Base-by-base conservation (phyloP, 2,888 invertebrate species). In the Thelaira solivaga region DNA sequence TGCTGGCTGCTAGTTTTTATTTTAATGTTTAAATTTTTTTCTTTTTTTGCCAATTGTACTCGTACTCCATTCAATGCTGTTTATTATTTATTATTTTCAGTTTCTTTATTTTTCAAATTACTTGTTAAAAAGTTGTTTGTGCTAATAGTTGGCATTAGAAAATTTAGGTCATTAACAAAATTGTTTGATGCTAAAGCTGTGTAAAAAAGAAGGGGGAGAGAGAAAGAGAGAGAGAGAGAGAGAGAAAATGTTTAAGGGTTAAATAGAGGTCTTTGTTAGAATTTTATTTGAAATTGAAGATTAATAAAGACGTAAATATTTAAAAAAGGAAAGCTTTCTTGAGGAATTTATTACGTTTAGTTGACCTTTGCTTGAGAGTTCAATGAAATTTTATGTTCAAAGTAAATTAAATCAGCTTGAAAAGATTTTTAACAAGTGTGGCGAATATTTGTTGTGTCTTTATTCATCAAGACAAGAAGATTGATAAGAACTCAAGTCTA, bases 201-300 rank as follows among this genome's bases (percentile, higher is more conserved):
- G 10, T 20, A 4, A 24, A 61, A 49, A 49, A 45, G 36, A 45
- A n/a, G n/a, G n/a, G n/a, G n/a, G n/a, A n/a, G n/a, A n/a, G n/a
- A n/a, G n/a, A n/a, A n/a, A n/a, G n/a, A n/a, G n/a, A n/a, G n/a
- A n/a, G n/a, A n/a, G n/a, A n/a, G n/a, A n/a, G n/a, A n/a, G n/a
- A n/a, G n/a, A n/a, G n/a, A n/a, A n/a, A n/a, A n/a, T n/a, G 29
- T 26, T 73, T 57, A 57, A 59, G 64, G 77, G 77, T 64, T 68
- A 73, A 64, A 73, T 62, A 57, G 43, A 47, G 29, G 18, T 53
- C 7, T 26, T 39, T n/a, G 10, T 34, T 11, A 8, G 16, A 41
- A 26, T 41, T 16, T 62, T 36, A 8, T 20, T 16, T 10, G 7
- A 49, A 26, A 47, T 49, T 64, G 13, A 26, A 39, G 26, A 8